Conservation (phyloP, 2,888 invertebrate species). For the Microdon myrmicae region DNA sequence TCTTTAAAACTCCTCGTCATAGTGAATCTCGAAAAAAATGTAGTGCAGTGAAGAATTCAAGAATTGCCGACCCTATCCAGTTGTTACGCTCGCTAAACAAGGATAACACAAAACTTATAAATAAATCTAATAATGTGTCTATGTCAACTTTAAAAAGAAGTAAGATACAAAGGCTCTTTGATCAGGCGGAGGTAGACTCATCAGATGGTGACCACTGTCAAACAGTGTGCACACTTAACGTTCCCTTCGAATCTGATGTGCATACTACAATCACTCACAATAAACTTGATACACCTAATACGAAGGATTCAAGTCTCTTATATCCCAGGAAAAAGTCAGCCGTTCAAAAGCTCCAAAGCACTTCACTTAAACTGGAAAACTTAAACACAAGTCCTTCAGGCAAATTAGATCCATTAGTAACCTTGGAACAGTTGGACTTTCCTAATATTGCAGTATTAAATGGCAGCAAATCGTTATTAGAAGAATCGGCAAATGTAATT, state of each 20-base stretch:
- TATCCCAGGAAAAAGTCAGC: slow-evolving; percentile 57
- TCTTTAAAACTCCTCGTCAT: slow-evolving; percentile 27
- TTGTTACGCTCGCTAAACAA: slow-evolving; percentile 61
- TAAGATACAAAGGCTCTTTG: slow-evolving; percentile 57
- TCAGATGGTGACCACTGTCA: slow-evolving; percentile 21
- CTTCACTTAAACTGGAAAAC: slow-evolving; percentile 60
- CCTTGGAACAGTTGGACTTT: slow-evolving; percentile 30
- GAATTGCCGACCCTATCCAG: slow-evolving; percentile 60
- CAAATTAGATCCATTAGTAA: slow-evolving; percentile 61
- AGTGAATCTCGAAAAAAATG: slow-evolving; percentile 6
- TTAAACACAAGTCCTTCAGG: slow-evolving; percentile 65
- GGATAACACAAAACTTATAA: slow-evolving; percentile 41
- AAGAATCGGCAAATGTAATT: too few species aligned
- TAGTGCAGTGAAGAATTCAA: slow-evolving; percentile 57
- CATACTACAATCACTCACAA: slow-evolving; percentile 57
- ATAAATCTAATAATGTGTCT: slow-evolving; percentile 53
- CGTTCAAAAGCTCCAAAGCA: slow-evolving; percentile 60
- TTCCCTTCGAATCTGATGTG: slow-evolving; percentile 57
- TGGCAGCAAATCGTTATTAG: too few species aligned
- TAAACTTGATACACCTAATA: slow-evolving; percentile 19
- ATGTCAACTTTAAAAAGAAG: slow-evolving; percentile 60
- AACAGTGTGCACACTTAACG: slow-evolving; percentile 47
- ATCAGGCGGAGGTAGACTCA: slow-evolving; percentile 41
- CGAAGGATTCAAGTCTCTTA: slow-evolving; percentile 14
- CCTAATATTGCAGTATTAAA: too few species aligned